Evolutionary conservation across 2,113 vertebrate genomes (phyloP).

Genomic region (Petrocephalus microphthalmus): DNA sequence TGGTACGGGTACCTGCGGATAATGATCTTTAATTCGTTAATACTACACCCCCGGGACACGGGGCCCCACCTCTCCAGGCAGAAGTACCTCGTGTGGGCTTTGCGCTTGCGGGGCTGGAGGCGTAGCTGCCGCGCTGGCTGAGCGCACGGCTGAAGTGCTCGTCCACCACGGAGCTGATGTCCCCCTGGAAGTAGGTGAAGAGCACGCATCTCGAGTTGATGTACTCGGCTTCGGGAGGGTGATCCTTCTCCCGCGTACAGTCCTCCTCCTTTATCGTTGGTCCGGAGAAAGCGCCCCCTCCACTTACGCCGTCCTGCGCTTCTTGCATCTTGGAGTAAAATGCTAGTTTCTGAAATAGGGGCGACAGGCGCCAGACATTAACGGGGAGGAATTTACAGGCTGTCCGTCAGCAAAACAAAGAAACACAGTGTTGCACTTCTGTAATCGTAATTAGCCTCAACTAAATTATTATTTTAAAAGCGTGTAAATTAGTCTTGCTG

Average conservation of each 20-base stretch:
- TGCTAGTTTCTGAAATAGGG: constrained; percentile 74
- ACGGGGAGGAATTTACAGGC: not conserved
- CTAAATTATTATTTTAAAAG: not conserved
- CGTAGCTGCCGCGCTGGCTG: constrained; percentile 76
- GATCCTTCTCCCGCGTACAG: constrained; percentile 80
- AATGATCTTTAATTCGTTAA: not conserved
- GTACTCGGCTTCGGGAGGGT: constrained; percentile 88
- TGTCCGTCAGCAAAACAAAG: not conserved
- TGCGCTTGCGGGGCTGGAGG: constrained; percentile 55
- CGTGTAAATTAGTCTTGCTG: not conserved
- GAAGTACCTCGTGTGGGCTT: constrained; percentile 60
- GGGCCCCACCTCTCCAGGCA: constrained; percentile 68
- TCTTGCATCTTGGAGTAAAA: constrained; percentile 98
- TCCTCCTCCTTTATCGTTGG: constrained; percentile 84
- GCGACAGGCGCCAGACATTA: not conserved
- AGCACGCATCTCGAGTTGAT: constrained; percentile 90
- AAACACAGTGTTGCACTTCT: not conserved
- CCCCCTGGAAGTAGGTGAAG: constrained; percentile 96
- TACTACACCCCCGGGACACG: not conserved
- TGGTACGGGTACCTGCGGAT: not conserved
- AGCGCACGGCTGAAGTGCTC: constrained; percentile 96
- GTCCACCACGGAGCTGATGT: constrained; percentile 94
- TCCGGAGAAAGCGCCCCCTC: constrained; percentile 64
- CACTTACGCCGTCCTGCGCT: constrained; percentile 68
- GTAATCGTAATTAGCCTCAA: not conserved